Evolutionary conservation across 2,113 vertebrate species (phyloP), one percentile per base, ranked within the genome.

Genomic region (Plecotus auritus): DNA sequence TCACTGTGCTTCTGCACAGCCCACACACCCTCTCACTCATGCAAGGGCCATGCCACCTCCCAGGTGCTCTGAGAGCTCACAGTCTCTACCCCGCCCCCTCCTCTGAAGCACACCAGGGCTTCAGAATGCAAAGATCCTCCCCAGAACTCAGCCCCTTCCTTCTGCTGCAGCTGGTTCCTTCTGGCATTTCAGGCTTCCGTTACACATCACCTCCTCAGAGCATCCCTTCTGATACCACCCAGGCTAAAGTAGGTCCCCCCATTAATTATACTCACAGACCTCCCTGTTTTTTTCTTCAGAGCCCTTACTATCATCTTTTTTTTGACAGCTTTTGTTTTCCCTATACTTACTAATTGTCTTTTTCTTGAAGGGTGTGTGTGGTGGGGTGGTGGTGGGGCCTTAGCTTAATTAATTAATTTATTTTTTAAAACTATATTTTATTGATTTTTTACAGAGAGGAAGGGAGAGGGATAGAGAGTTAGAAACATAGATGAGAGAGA

Each of bases 41-140:
- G n/a, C 30, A 74, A 59, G 54, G 54, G 47, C 54, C 18, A 9
- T 2, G 13, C 16, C 35, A 45, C 51, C 32, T 81, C 51, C 11
- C 9, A 28, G 40, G 13, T 47, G 7, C 67, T 61, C 51, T 56
- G 11, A 45, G 88, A 61, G 30, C 40, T 77, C 66, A 22, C 8
- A 37, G 56, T n/a, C 20, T 45, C 28, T 4, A 42, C 7, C 9
- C 2, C 0, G 0, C 14, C 40, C 0, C 45, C 35, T 64, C n/a
- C n/a, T 81, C 42, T 11, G 45, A 74, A 85, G 28, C 61, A 20
- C 45, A 32, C 2, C 37, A 47, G 74, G 76, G n/a, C 45, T 77
- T 28, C 35, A 80, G 59, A 67, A 23, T 2, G 9, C 4, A 42
- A 11, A 40, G 32, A 5, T 12, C 14, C 30, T 51, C 35, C 2